Evolutionary conservation across 2,797 vertebrate species (phyloP).

Genomic region (Channa striata): DNA sequence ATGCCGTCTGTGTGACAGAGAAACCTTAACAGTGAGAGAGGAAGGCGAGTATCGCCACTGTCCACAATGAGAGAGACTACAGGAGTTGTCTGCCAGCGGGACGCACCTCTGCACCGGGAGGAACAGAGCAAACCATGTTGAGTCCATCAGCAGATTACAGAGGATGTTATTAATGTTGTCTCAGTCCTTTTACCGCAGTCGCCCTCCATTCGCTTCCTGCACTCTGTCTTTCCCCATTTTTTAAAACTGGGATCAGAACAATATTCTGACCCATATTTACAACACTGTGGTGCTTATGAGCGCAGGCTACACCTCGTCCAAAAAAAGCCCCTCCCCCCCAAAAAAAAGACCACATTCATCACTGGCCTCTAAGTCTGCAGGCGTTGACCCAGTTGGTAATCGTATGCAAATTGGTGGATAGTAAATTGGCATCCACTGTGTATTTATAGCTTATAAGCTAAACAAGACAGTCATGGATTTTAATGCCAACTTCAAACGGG

Average conservation of each 20-base stretch:
- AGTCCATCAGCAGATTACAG: conserved; percentile 61
- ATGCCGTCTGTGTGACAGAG: conserved; percentile 38
- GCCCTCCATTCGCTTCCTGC: conserved; percentile 24
- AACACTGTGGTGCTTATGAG: conserved; percentile 14
- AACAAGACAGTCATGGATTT: conserved; percentile 37
- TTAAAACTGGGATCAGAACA: conserved; percentile 17
- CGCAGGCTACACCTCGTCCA: neutral
- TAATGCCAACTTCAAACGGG: conserved; percentile 22
- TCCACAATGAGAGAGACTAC: conserved; percentile 49
- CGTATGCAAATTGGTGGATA: conserved; percentile 40
- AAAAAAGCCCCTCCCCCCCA: too few species aligned
- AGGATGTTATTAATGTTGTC: conserved; percentile 52
- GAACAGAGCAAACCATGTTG: conserved; percentile 51
- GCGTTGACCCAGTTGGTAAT: conserved; percentile 63
- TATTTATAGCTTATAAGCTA: conserved; percentile 51
- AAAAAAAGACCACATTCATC: conserved; percentile 16
- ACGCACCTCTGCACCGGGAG: neutral
- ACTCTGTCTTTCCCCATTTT: conserved; percentile 22
- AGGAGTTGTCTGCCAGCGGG: conserved; percentile 29
- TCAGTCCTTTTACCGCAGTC: conserved; percentile 21
- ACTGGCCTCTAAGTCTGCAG: conserved; percentile 22
- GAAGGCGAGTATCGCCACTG: conserved; percentile 61
- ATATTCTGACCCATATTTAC: conserved; percentile 65
- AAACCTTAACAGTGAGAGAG: conserved; percentile 36
- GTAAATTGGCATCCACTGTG: conserved; percentile 44